phyloP scores from a whole-genome alignment of 1,140 invertebrate genomes.

The Maconellicoccus hirsutus region DNA sequence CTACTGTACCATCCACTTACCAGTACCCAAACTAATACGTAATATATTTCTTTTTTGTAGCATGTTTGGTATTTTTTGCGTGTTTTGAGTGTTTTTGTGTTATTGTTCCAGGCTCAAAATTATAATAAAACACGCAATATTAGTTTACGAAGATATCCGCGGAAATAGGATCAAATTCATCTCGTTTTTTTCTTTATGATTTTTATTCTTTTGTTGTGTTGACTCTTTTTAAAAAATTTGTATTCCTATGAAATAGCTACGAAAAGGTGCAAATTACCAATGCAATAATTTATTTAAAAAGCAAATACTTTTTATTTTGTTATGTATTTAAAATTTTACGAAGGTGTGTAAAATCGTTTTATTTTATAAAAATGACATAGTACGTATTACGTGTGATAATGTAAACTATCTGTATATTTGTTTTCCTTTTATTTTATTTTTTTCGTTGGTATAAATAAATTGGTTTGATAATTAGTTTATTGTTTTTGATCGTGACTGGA shows the following conservation, averaged over 20 bases:
- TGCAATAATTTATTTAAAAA: not conserved
- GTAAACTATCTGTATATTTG: not conserved
- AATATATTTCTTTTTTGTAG: not conserved
- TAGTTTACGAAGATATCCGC: not conserved
- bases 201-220: not conserved
- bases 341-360: not conserved
- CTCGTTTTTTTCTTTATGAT: not conserved
- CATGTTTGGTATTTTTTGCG: too few relatives aligned
- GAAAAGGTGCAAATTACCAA: not conserved
- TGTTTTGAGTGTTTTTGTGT: too few relatives aligned
- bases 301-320: not conserved
- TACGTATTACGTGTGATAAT: not conserved
- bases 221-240: too few relatives aligned
- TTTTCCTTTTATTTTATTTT: not conserved
- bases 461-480: not conserved
- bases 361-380: not conserved
- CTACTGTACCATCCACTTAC: constrained; percentile 51
- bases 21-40: constrained; percentile 43
- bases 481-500: too few relatives aligned
- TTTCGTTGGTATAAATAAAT: not conserved
- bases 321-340: not conserved
- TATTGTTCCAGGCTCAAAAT: not conserved
- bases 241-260: too few relatives aligned
- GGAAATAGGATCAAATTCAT: not conserved
- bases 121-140: not conserved